Percentiles rank a stretch among this genome's conserved stretches.
Conservation (phyloP, 1,140 invertebrate species). For the Panulirus ornatus region DNA sequence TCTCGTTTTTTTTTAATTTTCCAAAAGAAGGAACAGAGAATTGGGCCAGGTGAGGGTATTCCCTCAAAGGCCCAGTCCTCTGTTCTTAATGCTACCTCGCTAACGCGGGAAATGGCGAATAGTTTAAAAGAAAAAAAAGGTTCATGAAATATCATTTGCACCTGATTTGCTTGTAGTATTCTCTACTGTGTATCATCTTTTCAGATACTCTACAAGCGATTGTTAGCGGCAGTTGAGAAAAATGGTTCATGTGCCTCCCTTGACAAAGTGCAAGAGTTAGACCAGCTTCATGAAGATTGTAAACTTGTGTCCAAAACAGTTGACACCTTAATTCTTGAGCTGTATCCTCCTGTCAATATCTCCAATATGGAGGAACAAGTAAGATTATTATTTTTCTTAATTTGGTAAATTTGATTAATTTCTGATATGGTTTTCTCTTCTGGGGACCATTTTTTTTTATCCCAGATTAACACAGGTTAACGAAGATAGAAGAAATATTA, state of each 20-base stretch:
- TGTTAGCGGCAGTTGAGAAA: conserved; percentile 51
- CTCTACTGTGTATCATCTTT: background rate
- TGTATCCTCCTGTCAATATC: conserved; percentile 66
- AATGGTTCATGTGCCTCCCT: conserved; percentile 37
- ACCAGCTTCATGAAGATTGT: conserved; percentile 59
- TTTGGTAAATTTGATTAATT: background rate
- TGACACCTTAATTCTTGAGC: conserved; percentile 63
- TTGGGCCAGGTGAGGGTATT: too few relatives aligned
- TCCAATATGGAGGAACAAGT: conserved; percentile 68
- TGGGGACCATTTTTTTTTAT: too few relatives aligned
- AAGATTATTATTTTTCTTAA: background rate
- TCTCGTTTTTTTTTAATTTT: too few relatives aligned
- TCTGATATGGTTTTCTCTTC: background rate
- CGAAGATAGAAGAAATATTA: too few relatives aligned
- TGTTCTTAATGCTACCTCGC: too few relatives aligned
- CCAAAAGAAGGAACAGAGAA: too few relatives aligned
- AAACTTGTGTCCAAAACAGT: conserved; percentile 34
- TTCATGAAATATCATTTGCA: too few relatives aligned
- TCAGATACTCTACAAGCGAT: conserved; percentile 68
- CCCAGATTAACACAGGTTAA: too few relatives aligned
- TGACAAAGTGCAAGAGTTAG: conserved; percentile 45
- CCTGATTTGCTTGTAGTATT: too few relatives aligned
- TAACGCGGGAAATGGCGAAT: too few relatives aligned
- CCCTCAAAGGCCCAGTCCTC: too few relatives aligned
- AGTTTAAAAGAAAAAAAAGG: too few relatives aligned